These are phyloP conservation scores for Odontamblyopus lacepedii DNA, from an alignment of 2,797 vertebrate genomes.

Conservation along the genomic window DNA sequence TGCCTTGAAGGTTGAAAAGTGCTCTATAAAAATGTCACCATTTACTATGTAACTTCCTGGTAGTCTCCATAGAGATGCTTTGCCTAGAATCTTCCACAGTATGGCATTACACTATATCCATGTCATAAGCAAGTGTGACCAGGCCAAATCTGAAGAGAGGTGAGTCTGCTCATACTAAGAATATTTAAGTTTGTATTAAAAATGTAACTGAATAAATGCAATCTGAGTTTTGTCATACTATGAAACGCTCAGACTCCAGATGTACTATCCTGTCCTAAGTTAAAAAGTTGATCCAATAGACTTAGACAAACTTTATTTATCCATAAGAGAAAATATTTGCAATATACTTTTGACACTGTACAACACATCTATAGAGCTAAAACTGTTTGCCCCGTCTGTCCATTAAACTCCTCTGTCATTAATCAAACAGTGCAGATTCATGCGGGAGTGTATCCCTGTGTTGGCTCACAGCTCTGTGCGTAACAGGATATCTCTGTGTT, in stretches of 20 bases:
- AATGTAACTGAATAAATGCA: background rate
- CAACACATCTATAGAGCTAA: background rate
- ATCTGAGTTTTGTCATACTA: background rate
- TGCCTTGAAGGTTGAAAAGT: no score
- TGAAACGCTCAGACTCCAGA: background rate
- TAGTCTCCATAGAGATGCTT: background rate
- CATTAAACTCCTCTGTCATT: conserved; percentile 16
- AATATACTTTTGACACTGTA: background rate
- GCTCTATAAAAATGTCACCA: background rate
- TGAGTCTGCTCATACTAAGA: background rate
- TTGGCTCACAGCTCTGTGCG: conserved; percentile 63
- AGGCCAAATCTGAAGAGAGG: background rate
- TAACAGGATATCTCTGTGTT: conserved; percentile 66
- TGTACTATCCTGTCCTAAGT: background rate
- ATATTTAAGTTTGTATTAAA: no score
- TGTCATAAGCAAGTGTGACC: no score
- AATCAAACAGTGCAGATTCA: conserved; percentile 23
- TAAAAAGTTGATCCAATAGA: background rate
- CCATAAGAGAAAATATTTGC: no score
- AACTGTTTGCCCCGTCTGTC: background rate
- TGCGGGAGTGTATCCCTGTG: conserved; percentile 41
- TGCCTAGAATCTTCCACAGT: background rate
- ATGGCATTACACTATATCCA: background rate
- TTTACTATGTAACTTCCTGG: background rate
- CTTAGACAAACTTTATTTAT: no score